Base-by-base conservation (phyloP, 2,888 invertebrate genomes). In the Lasioglossum vierecki region DNA sequence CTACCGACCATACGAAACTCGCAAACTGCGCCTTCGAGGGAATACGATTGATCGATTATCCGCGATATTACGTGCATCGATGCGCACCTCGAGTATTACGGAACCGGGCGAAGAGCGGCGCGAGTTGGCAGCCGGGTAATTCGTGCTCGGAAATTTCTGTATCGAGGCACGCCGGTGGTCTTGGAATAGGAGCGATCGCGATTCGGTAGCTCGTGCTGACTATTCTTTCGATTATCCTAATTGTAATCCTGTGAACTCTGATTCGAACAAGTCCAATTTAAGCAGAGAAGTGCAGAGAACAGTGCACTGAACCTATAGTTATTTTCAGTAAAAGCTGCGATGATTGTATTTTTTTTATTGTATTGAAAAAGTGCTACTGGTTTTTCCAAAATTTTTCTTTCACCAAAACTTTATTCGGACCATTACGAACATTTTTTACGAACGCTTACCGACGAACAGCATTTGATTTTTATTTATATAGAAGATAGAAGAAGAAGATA, bases 11-110 rank as follows among this genome's bases (percentile, higher is more conserved):
- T 53, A 89, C 84, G 74, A 74, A 74, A 80, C 84, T 82, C 80
- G 88, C 81, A 87, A 88, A 85, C 82, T 84, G 63, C 76, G 26
- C 75, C 76, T 66, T 66, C 53, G 53, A 73, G 76, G 68, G 26
- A 72, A 63, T 72, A 71, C 79, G 80, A 83, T 84, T 79, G 86
- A 74, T 83, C 89, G 84, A 88, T 90, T 89, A 86, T 77, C 80
- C 76, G 79, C 41, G 78, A 83, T 86, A 84, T 87, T 82, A 73
- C 81, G 63, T 72, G 73, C 60, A 70, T 41, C 35, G 60, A 41
- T 60, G 53, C 30, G 41, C 70, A n/a, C n/a, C 75, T 49, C 26
- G 66, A 39, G 49, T 68, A 70, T 76, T 79, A 53, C 66, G 68
- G 30, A 46, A 79, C 57, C 71, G 15, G 35, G n/a, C 22, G 46